Conservation (phyloP, 1,140 invertebrate genomes). For the Proctacanthus coquilletti region DNA sequence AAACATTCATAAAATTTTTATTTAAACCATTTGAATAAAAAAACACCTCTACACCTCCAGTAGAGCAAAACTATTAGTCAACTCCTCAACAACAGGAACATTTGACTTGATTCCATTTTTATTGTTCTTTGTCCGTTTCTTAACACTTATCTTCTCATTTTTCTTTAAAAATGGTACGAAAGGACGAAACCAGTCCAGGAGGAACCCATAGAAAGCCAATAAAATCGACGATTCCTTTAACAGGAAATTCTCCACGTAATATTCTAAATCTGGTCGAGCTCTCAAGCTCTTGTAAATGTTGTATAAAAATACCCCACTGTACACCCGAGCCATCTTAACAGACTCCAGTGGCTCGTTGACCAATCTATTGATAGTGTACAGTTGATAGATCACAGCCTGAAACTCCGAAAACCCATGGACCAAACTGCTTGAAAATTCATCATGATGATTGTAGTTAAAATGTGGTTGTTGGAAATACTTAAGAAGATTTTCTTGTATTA, state of each 20-base stretch:
- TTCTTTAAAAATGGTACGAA: conserved; percentile 1
- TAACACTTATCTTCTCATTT: no score
- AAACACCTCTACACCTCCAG: no score
- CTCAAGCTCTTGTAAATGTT: conserved; percentile 46
- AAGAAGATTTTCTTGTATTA: conserved; percentile 41
- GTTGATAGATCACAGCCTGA: conserved; percentile 46
- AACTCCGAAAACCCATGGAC: conserved; percentile 57
- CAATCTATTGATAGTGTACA: conserved; percentile 46
- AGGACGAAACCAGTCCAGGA: conserved; percentile 16
- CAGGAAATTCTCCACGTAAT: conserved; percentile 34
- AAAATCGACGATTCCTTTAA: conserved; percentile 34
- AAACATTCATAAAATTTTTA: no score
- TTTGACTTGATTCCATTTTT: no score
- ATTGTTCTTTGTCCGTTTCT: no score
- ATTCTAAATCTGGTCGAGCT: conserved; percentile 32
- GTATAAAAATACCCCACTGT: conserved; percentile 57
- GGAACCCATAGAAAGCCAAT: conserved; percentile 28
- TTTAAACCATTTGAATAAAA: no score
- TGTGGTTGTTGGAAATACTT: conserved; percentile 45
- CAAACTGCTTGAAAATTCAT: conserved; percentile 39
- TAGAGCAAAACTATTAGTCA: no score
- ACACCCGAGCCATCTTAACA: conserved; percentile 39
- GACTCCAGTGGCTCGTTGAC: conserved; percentile 38
- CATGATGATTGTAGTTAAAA: conserved; percentile 38
- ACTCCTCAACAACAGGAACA: no score